Conservation (phyloP, 2,888 invertebrate species). For the Byasa hedistus region DNA sequence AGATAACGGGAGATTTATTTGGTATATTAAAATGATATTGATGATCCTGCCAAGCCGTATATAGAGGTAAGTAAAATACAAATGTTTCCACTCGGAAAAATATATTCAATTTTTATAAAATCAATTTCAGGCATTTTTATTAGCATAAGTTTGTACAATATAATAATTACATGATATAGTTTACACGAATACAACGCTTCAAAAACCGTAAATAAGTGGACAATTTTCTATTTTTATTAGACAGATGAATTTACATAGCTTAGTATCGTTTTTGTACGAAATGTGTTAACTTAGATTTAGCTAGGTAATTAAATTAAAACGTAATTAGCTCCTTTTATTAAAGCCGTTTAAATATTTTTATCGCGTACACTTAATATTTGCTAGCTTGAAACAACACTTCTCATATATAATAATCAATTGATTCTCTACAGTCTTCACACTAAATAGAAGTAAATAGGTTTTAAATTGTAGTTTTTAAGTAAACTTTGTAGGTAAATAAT, state of each 20-base stretch:
- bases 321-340: conserved; percentile 7
- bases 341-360: conserved; percentile 15
- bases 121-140: conserved; percentile 77
- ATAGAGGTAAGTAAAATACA: conserved; percentile 44
- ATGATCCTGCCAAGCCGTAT: too few relatives aligned
- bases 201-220: conserved; percentile 39
- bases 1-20: too few relatives aligned
- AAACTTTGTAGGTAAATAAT: conserved; percentile 25
- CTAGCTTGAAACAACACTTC: conserved; percentile 24
- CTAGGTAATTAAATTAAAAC: conserved; percentile 8
- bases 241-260: conserved; percentile 11
- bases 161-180: conserved; percentile 48
- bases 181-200: conserved; percentile 46
- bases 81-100: conserved; percentile 72
- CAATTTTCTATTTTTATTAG: conserved; percentile 11
- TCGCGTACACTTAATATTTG: conserved; percentile 22
- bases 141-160: conserved; percentile 76
- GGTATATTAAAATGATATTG: too few relatives aligned
- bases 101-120: conserved; percentile 79
- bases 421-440: conserved; percentile 27
- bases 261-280: conserved; percentile 9
- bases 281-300: conserved; percentile 8
- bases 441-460: conserved; percentile 20
- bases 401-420: conserved; percentile 19
- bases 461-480: conserved; percentile 16